These are phyloP conservation scores for Hipposideros larvatus DNA, from an alignment of 2,797 vertebrate genomes.

Conservation along the genomic window DNA sequence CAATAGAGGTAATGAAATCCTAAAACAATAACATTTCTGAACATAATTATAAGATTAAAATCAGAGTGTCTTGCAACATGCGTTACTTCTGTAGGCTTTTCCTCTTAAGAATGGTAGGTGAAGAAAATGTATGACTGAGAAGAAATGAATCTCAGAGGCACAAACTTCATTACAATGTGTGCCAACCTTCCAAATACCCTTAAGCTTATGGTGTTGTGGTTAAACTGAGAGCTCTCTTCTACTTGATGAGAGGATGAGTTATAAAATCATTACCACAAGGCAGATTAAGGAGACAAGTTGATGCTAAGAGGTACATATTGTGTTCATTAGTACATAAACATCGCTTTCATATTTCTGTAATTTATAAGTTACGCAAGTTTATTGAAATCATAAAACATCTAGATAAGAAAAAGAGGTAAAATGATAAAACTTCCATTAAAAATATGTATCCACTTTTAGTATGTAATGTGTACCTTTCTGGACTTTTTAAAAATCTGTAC, in stretches of 20 bases:
- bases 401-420: background rate
- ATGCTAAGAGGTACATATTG: background rate
- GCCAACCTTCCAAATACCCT: background rate
- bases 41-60: background rate
- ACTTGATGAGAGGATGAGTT: background rate
- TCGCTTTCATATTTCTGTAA: background rate
- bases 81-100: background rate
- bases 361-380: background rate
- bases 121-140: background rate
- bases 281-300: background rate
- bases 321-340: background rate
- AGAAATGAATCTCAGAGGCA: background rate
- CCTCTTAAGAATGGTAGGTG: background rate
- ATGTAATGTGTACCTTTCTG: background rate
- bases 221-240: background rate
- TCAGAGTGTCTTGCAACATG: background rate
- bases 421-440: background rate
- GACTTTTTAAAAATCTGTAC: background rate
- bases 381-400: background rate
- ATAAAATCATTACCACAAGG: background rate
- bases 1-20: background rate
- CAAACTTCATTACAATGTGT: background rate
- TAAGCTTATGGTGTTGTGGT: background rate
- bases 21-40: background rate
- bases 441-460: background rate